Evolutionary conservation across 2,888 invertebrate species (phyloP), one percentile per base, ranked within the genome.

Genomic region (Chalcosyrphus nemorum): DNA sequence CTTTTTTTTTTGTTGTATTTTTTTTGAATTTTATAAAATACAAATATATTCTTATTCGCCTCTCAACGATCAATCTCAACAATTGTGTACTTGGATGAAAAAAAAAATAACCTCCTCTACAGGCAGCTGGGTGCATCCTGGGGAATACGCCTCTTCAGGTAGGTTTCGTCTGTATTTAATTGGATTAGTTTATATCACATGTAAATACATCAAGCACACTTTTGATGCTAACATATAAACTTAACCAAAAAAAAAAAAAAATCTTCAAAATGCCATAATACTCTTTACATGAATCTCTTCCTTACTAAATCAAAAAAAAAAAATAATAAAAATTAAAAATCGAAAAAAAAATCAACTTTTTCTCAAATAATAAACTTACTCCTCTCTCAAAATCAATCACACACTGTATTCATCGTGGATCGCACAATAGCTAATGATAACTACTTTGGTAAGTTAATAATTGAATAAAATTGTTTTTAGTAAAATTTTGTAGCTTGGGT

Each of bases 81-180:
- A 24, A 13, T n/a, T 29, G 15, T 11, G 13, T 29, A 29, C 17
- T 32, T 15, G 17, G n/a, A n/a, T n/a, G n/a, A n/a, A n/a, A n/a
- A n/a, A n/a, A n/a, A 29, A 13, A 41, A 7, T 52, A 57, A 68
- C 68, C n/a, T n/a, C n/a, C n/a, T 4, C 24, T 68, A 87, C 86
- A 91, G 98, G 98, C 90, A 97, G 97, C 92, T 97, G 97, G 96
- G 99, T 99, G 86, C 98, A 99, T 93, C 99, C 99, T 87, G 99
- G 98, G 89, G 99, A 99, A 93, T 99, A 98, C 92, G 98, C 99
- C 85, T 98, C 98, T 87, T 98, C 99, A 93, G 99, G 99, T 99
- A 94, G 89, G 90, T 91, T 89, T 88, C 89, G 87, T 85, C 88
- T 88, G 85, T 89, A 88, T 88, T 87, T 90, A 86, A 88, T 89